These are phyloP conservation scores for Pempheris klunzingeri DNA, from an alignment of 2,797 vertebrate genomes.

Conservation along the genomic window DNA sequence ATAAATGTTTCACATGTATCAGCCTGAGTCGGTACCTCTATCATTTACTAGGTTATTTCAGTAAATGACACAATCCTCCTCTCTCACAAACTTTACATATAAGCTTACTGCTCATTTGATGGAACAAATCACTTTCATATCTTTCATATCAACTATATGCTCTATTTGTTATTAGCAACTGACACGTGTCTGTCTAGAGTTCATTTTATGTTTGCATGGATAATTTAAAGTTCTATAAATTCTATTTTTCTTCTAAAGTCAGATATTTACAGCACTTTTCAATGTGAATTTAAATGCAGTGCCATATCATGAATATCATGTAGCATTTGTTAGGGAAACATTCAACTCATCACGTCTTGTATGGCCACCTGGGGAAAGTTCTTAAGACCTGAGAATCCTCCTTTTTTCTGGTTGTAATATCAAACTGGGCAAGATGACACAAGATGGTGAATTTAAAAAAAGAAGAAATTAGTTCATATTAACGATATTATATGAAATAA, in stretches of 20 bases:
- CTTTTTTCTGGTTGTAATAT: neutral
- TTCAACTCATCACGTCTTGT: neutral
- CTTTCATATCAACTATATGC: neutral
- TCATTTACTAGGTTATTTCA: too few species aligned
- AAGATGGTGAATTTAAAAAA: neutral
- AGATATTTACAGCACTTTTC: neutral
- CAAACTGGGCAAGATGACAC: too few species aligned
- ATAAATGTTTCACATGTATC: too few species aligned
- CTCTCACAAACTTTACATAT: too few species aligned
- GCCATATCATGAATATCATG: neutral
- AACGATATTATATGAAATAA: neutral
- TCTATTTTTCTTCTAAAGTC: neutral
- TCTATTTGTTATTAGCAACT: neutral
- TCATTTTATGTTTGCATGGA: neutral
- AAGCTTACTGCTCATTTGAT: too few species aligned
- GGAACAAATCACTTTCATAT: neutral
- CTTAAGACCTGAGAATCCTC: neutral
- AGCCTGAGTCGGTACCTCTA: neutral
- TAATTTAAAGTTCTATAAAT: too few species aligned
- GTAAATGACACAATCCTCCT: too few species aligned
- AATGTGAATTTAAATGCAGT: neutral
- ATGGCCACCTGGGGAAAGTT: neutral
- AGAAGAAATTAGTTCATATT: too few species aligned
- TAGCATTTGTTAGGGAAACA: too few species aligned
- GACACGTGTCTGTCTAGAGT: neutral